These are phyloP conservation scores for Leptodactylus fallax DNA, from an alignment of 2,797 vertebrate species.

Conservation along the genomic window DNA sequence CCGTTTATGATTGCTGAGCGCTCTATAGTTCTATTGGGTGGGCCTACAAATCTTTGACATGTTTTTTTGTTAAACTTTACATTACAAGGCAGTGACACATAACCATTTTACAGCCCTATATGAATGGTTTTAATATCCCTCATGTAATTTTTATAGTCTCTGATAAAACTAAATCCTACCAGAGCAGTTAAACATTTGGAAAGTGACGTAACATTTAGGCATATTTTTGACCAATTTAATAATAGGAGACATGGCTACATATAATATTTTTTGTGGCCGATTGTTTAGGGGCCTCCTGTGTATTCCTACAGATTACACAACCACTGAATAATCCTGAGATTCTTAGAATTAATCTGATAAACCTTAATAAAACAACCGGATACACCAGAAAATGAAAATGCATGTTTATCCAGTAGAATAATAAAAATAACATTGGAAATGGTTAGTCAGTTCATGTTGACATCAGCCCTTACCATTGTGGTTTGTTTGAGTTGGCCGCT, in stretches of 20 bases:
- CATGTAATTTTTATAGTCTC: neutral
- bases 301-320: constrained; percentile 46
- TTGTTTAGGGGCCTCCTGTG: constrained; percentile 15
- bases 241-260: constrained; percentile 10
- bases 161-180: constrained; percentile 35
- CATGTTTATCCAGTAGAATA: constrained; percentile 54
- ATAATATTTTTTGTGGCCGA: constrained; percentile 30
- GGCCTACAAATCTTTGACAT: neutral
- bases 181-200: constrained; percentile 17
- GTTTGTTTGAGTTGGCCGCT: constrained; percentile 55
- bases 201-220: constrained; percentile 34
- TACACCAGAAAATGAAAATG: constrained; percentile 62
- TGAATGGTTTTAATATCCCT: constrained; percentile 1
- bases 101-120: neutral
- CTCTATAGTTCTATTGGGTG: neutral
- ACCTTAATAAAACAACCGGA: constrained; percentile 61
- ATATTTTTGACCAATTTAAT: constrained; percentile 22
- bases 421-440: constrained; percentile 62
- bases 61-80: neutral
- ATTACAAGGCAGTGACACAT: constrained; percentile 15
- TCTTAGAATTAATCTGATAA: constrained; percentile 60
- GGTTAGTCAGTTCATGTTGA: constrained; percentile 60
- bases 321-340: constrained; percentile 55
- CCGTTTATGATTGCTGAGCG: neutral
- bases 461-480: constrained; percentile 61